Conservation (phyloP, 2,888 invertebrate species). For the Xestia sexstrigata region DNA sequence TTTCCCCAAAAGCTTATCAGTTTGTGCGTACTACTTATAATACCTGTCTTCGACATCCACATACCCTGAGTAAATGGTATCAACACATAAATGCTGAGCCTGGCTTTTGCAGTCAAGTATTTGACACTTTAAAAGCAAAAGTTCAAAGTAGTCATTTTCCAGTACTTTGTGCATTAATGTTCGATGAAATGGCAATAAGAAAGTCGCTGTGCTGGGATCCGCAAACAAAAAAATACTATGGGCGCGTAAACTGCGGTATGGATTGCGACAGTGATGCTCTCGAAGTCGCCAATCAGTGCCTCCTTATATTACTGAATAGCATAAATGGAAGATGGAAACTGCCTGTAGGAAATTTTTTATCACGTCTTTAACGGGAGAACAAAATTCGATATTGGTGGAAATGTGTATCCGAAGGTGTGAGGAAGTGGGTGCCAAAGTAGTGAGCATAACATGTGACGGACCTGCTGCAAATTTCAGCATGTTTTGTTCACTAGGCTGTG, state of each 20-base stretch:
- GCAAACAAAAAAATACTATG: neutral
- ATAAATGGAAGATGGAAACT: too few species aligned
- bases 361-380: too few species aligned
- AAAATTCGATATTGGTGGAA: too few species aligned
- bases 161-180: slow-evolving; percentile 14
- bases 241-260: neutral
- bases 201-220: too few species aligned
- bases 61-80: slow-evolving; percentile 12
- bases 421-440: too few species aligned
- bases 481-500: too few species aligned
- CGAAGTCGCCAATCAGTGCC: slow-evolving; percentile 14
- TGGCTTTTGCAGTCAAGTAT: slow-evolving; percentile 19
- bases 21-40: slow-evolving; percentile 11
- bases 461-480: too few species aligned
- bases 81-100: slow-evolving; percentile 18
- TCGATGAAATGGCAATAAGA: slow-evolving; percentile 16
- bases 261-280: slow-evolving; percentile 9
- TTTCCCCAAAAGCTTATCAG: slow-evolving; percentile 2
- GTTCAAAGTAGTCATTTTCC: neutral
- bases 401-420: too few species aligned
- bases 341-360: too few species aligned
- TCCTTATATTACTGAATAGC: slow-evolving; percentile 5
- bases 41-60: slow-evolving; percentile 6
- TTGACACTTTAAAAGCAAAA: slow-evolving; percentile 19
- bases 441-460: too few species aligned